Evolutionary conservation across 2,797 vertebrate species (phyloP).

Genomic region (Hydrocynus forskahlii): DNA sequence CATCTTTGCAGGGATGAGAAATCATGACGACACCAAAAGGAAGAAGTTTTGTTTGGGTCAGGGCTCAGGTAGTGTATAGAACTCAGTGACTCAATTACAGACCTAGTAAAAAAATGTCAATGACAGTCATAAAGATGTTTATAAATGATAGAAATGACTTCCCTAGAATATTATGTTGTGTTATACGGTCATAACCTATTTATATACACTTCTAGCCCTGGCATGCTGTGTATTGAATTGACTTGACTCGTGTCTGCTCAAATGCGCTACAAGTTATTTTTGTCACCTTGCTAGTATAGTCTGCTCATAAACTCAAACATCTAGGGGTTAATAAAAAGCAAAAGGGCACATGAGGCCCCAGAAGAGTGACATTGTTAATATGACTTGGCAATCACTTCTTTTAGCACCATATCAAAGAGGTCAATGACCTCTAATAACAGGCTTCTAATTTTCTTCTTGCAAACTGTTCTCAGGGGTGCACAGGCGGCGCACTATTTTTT

Average conservation of each 20-base stretch:
- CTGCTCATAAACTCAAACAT: constrained; percentile 44
- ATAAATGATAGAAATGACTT: constrained; percentile 23
- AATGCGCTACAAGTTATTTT: constrained; percentile 28
- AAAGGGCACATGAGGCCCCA: constrained; percentile 31
- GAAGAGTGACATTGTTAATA: constrained; percentile 36
- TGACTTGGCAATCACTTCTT: constrained; percentile 39
- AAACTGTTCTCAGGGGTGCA: constrained; percentile 24
- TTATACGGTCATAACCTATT: constrained; percentile 8
- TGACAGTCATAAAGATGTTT: constrained; percentile 14
- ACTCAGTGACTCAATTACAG: not conserved
- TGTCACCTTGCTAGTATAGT: constrained; percentile 25
- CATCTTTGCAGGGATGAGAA: constrained; percentile 17
- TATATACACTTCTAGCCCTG: constrained; percentile 17
- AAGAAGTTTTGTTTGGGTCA: constrained; percentile 19
- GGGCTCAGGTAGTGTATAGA: not conserved
- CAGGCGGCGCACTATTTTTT: not conserved
- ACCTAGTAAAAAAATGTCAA: constrained; percentile 17
- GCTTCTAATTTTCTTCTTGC: constrained; percentile 35
- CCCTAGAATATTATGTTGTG: not conserved
- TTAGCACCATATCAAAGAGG: constrained; percentile 36
- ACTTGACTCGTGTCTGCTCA: not conserved
- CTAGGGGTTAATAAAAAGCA: constrained; percentile 48
- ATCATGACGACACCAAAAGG: not conserved
- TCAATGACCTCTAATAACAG: constrained; percentile 49
- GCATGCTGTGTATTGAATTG: not conserved